Percentiles rank a stretch among this genome's conserved stretches.
These are phyloP conservation scores for Xestoiulus laeticollis DNA, from an alignment of 2,888 invertebrate species.

Conservation along the genomic window DNA sequence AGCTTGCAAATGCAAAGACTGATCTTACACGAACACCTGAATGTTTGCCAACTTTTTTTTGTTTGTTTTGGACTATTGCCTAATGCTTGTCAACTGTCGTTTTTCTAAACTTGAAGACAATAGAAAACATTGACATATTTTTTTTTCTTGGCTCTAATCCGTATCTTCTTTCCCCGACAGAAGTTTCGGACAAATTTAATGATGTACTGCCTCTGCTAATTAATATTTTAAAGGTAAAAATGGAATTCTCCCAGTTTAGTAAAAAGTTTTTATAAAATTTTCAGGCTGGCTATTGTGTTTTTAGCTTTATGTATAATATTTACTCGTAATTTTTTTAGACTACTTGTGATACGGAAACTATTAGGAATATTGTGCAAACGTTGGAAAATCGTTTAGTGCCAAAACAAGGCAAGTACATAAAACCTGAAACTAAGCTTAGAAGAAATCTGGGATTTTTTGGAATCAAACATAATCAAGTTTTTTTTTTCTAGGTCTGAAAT, in stretches of 20 bases:
- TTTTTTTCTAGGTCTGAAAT: conserved; percentile 46
- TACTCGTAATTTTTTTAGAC: conserved; percentile 39
- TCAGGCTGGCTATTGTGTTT: too few relatives aligned
- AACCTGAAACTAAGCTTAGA: background rate
- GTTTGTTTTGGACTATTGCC: background rate
- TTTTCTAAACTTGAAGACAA: conserved; percentile 15
- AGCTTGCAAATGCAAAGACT: background rate
- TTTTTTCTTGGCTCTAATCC: background rate
- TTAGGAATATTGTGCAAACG: conserved; percentile 49
- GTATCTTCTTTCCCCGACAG: conserved; percentile 24
- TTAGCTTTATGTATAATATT: too few relatives aligned
- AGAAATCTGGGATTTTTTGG: background rate
- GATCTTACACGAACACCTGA: background rate
- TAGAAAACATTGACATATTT: background rate
- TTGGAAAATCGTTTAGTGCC: conserved; percentile 34
- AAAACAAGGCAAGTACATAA: conserved; percentile 32
- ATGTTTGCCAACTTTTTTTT: conserved; percentile 8
- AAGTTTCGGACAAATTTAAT: background rate
- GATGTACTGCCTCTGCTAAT: conserved; percentile 42
- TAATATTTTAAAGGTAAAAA: conserved; percentile 44
- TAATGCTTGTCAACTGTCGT: background rate
- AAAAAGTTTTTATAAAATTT: too few relatives aligned
- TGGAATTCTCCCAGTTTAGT: too few relatives aligned
- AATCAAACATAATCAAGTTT: too few relatives aligned
- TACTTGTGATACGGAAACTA: conserved; percentile 47